These are phyloP conservation scores for Conus ventricosus DNA, from an alignment of 1,140 invertebrate genomes.

Conservation along the genomic window DNA sequence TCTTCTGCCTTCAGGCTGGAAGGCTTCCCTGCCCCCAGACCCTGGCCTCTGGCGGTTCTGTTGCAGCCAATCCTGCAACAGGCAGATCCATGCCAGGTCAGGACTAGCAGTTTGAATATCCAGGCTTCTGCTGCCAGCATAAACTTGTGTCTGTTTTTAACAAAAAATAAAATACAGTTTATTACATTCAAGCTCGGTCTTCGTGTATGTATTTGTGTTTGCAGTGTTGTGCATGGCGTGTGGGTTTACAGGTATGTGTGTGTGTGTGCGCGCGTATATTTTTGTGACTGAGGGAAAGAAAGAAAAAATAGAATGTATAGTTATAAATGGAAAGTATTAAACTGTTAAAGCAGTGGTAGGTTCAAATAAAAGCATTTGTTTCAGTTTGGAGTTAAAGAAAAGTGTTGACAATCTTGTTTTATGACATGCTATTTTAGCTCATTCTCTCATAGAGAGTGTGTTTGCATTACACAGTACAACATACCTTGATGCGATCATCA, in stretches of 20 bases:
- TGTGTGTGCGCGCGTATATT: conserved; percentile 6
- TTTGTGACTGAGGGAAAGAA: not conserved
- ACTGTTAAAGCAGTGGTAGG: no score
- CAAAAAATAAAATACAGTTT: conserved; percentile 35
- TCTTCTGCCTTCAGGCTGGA: not conserved
- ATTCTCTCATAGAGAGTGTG: no score
- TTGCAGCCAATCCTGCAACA: not conserved
- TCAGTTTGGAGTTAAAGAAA: no score
- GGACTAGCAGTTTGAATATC: conserved; percentile 20
- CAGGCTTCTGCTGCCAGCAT: conserved; percentile 36
- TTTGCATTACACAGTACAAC: no score
- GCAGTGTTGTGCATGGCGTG: not conserved
- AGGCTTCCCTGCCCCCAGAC: not conserved
- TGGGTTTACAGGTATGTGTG: not conserved
- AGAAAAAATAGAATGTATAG: not conserved
- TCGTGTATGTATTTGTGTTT: not conserved
- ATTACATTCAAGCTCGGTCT: not conserved
- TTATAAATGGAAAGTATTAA: no score
- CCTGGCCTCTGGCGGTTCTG: not conserved
- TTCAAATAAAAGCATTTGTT: no score
- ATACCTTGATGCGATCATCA: no score
- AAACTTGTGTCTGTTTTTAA: conserved; percentile 37
- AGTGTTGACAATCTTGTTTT: no score
- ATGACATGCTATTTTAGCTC: no score
- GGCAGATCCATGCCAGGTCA: not conserved